These are phyloP conservation scores for Lepeophtheirus salmonis DNA, from an alignment of 1,140 invertebrate species.

Conservation along the genomic window DNA sequence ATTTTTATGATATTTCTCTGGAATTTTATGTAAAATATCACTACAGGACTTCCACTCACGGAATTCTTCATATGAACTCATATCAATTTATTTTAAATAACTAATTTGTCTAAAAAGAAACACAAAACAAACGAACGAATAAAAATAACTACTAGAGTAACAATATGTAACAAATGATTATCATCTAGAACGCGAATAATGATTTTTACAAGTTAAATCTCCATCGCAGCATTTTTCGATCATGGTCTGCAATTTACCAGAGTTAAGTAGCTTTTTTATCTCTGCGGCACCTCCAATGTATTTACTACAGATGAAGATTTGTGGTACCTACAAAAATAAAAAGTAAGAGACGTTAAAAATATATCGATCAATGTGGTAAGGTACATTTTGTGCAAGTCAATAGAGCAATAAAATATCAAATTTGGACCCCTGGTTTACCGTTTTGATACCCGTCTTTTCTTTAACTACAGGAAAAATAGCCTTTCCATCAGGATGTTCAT, in stretches of 20 bases:
- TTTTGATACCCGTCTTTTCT: neutral
- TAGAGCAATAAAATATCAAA: neutral
- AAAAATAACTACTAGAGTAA: neutral
- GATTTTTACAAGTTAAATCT: neutral
- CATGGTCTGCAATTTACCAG: neutral
- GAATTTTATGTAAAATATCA: neutral
- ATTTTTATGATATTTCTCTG: neutral
- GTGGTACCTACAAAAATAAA: neutral
- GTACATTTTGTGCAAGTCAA: neutral
- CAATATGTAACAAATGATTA: neutral
- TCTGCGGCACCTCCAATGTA: neutral
- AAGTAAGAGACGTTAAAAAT: neutral
- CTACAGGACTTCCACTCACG: neutral
- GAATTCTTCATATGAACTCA: constrained; percentile 2
- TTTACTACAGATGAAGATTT: constrained; percentile 8
- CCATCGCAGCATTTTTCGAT: constrained; percentile 3
- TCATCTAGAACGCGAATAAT: neutral
- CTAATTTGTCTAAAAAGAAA: neutral
- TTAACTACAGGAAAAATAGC: neutral
- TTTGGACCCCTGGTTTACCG: neutral
- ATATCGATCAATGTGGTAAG: neutral
- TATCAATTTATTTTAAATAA: neutral
- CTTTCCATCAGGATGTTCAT: neutral
- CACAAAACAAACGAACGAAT: neutral
- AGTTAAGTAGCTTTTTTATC: neutral